These are phyloP conservation scores for Tyria jacobaeae DNA, from an alignment of 2,888 invertebrate species.

Conservation along the genomic window DNA sequence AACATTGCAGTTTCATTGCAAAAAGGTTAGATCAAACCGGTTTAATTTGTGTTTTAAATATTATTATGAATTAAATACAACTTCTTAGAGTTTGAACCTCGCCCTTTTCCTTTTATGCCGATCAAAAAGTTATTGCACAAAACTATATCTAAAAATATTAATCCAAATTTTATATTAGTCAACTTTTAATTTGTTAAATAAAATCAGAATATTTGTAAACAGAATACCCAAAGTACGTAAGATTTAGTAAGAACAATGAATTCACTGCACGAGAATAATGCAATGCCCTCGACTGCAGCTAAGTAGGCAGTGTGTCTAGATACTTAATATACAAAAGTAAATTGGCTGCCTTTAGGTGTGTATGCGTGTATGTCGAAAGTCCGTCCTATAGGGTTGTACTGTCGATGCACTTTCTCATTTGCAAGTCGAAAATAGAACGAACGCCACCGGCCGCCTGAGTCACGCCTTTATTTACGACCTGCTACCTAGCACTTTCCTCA, in stretches of 20 bases:
- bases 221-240: background rate
- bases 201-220: background rate
- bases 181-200: too few species aligned
- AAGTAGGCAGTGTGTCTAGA: slow-evolving; percentile 25
- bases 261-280: slow-evolving; percentile 1
- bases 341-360: slow-evolving; percentile 28
- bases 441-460: slow-evolving; percentile 62
- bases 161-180: too few species aligned
- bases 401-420: slow-evolving; percentile 80
- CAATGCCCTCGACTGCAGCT: slow-evolving; percentile 20
- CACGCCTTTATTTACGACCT: slow-evolving; percentile 77
- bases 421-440: slow-evolving; percentile 78
- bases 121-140: too few species aligned
- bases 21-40: background rate
- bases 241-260: background rate
- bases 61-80: background rate
- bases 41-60: background rate
- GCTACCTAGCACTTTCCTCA: slow-evolving; percentile 60
- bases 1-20: background rate
- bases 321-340: slow-evolving; percentile 35
- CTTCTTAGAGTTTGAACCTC: background rate
- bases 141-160: too few species aligned
- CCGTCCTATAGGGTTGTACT: slow-evolving; percentile 42
- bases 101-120: too few species aligned
- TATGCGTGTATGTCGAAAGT: slow-evolving; percentile 33